Conservation (phyloP, 2,888 invertebrate genomes). For the Rhagium mordax region DNA sequence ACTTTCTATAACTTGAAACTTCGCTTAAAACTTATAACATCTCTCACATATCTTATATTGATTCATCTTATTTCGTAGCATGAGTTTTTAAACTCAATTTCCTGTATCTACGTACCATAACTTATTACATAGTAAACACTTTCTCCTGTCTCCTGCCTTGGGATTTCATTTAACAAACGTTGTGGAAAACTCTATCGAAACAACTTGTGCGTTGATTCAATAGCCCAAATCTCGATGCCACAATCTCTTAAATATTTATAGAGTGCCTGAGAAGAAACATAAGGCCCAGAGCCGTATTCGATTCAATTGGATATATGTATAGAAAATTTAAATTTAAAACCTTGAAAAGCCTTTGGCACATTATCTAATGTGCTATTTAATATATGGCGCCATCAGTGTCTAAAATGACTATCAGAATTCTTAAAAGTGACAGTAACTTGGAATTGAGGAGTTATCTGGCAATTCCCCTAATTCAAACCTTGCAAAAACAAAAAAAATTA, state of each 20-base stretch:
- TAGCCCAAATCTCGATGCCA: background rate
- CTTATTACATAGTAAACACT: background rate
- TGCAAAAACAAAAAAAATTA: no score
- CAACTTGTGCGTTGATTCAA: background rate
- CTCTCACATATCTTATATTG: background rate
- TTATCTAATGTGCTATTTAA: no score
- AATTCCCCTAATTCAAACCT: no score
- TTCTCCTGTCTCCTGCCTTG: background rate
- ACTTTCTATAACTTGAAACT: background rate
- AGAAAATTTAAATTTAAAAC: no score
- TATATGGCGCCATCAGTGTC: no score
- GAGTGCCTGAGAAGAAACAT: background rate
- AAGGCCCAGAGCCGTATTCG: background rate
- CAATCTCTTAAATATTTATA: background rate
- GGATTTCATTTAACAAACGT: slow-evolving; percentile 7
- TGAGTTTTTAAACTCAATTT: slow-evolving; percentile 22
- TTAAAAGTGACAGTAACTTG: no score
- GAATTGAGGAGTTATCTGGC: no score
- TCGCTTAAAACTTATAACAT: slow-evolving; percentile 6
- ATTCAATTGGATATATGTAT: background rate
- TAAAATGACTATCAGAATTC: no score
- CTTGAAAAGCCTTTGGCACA: no score
- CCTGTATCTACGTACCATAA: background rate
- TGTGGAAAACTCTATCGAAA: slow-evolving; percentile 2
- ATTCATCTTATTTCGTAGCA: background rate